phyloP scores from a whole-genome alignment of 2,797 vertebrate genomes.

The Galagoides demidoff region DNA sequence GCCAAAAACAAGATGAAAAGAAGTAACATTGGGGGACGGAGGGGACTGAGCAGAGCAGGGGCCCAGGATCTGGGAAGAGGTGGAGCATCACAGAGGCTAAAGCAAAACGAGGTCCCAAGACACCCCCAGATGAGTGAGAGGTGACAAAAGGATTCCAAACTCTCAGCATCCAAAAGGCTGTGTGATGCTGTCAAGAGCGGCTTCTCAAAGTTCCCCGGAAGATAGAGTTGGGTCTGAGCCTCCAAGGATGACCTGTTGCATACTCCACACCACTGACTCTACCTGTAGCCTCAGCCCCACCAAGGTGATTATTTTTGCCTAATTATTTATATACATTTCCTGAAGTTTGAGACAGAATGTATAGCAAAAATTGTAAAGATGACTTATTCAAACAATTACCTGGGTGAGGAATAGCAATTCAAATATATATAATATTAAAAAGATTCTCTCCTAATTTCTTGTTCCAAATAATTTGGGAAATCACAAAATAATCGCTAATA shows the following conservation, averaged over 20 bases:
- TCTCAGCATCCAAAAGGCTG: background rate
- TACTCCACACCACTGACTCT: fast-evolving
- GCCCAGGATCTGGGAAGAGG: background rate
- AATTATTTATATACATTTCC: background rate
- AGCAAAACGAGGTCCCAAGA: background rate
- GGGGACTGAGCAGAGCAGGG: background rate
- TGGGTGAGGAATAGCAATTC: background rate
- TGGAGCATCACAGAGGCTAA: fast-evolving
- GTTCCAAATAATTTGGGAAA: background rate
- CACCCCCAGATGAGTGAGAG: fast-evolving
- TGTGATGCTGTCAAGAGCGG: background rate
- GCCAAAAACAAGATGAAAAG: background rate
- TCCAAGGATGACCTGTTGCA: background rate
- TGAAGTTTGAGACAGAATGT: background rate
- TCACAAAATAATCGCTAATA: background rate
- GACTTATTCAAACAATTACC: background rate
- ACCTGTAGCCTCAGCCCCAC: fast-evolving
- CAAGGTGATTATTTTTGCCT: background rate
- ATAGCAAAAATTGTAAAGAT: background rate
- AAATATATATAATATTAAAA: background rate
- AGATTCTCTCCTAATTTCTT: background rate
- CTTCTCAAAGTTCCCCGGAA: background rate
- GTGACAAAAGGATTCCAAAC: background rate
- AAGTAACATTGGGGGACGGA: fast-evolving
- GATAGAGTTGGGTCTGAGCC: too few relatives aligned